Percentiles rank a stretch among this genome's conserved stretches.
Conservation (phyloP, 1,140 invertebrate species). For the Diorhabda elongata region DNA sequence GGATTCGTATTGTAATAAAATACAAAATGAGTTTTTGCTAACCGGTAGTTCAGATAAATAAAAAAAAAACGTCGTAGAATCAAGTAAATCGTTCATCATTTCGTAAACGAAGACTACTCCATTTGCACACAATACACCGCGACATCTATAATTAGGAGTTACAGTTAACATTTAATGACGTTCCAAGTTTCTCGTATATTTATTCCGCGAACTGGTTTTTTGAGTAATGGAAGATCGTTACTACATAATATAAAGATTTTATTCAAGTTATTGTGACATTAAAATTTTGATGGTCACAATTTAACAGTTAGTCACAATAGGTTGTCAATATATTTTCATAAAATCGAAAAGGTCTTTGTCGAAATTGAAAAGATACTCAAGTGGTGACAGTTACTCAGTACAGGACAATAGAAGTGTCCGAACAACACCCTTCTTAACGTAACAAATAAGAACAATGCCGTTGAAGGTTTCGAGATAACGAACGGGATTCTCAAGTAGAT, state of each 20-base stretch:
- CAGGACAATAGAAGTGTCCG: slow-evolving; percentile 6
- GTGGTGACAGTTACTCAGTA: background rate
- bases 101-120: slow-evolving; percentile 26
- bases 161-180: slow-evolving; percentile 38
- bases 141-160: slow-evolving; percentile 37
- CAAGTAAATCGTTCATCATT: slow-evolving; percentile 28
- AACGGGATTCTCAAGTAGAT: slow-evolving; percentile 12
- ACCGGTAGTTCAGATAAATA: background rate
- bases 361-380: slow-evolving; percentile 5
- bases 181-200: slow-evolving; percentile 19
- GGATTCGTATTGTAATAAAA: no score
- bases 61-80: background rate
- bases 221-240: background rate
- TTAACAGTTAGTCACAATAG: no score
- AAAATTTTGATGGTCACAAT: no score
- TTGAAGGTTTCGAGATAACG: slow-evolving; percentile 16
- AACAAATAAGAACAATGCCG: slow-evolving; percentile 14
- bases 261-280: no score
- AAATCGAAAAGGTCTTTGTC: no score
- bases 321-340: no score
- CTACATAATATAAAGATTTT: no score
- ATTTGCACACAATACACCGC: slow-evolving; percentile 35
- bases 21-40: background rate
- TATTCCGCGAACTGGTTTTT: slow-evolving; percentile 32
- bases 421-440: slow-evolving; percentile 11